phyloP scores from a whole-genome alignment of 2,888 invertebrate genomes.

The Campoplex capitator region DNA sequence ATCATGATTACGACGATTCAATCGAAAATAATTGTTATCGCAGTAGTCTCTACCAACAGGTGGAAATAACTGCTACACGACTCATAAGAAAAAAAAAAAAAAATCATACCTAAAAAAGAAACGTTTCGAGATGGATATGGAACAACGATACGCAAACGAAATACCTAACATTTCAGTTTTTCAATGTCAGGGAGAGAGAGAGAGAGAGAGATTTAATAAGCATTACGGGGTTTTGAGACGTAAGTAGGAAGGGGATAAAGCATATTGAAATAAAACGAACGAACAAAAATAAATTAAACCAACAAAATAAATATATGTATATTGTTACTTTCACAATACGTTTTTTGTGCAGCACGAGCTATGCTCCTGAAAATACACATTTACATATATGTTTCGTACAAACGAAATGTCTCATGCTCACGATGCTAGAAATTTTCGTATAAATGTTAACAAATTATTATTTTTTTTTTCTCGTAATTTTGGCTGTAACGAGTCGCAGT shows the following conservation, averaged over 20 bases:
- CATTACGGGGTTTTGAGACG: slow-evolving; percentile 23
- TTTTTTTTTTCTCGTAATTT: neutral
- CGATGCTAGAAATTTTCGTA: slow-evolving; percentile 23
- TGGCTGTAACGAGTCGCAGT: neutral
- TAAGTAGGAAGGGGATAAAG: slow-evolving; percentile 40
- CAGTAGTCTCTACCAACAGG: neutral
- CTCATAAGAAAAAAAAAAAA: neutral
- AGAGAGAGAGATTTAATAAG: neutral
- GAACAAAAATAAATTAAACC: slow-evolving; percentile 77
- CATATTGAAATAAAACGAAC: slow-evolving; percentile 58
- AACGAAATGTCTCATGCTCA: slow-evolving; percentile 36
- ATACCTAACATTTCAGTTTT: neutral
- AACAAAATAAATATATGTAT: slow-evolving; percentile 81
- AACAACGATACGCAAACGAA: neutral
- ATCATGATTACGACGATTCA: neutral
- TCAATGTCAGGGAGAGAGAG: neutral
- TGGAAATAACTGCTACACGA: neutral
- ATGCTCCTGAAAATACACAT: slow-evolving; percentile 64
- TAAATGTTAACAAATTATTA: slow-evolving; percentile 9
- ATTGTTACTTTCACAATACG: slow-evolving; percentile 78
- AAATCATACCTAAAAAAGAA: neutral
- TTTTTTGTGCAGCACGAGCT: slow-evolving; percentile 73
- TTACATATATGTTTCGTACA: slow-evolving; percentile 41
- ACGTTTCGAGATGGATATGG: neutral
- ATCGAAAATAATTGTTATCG: neutral